Evolutionary conservation across 2,113 vertebrate genomes (phyloP), one percentile per base, ranked within the genome.

Genomic region (Uria lomvia): DNA sequence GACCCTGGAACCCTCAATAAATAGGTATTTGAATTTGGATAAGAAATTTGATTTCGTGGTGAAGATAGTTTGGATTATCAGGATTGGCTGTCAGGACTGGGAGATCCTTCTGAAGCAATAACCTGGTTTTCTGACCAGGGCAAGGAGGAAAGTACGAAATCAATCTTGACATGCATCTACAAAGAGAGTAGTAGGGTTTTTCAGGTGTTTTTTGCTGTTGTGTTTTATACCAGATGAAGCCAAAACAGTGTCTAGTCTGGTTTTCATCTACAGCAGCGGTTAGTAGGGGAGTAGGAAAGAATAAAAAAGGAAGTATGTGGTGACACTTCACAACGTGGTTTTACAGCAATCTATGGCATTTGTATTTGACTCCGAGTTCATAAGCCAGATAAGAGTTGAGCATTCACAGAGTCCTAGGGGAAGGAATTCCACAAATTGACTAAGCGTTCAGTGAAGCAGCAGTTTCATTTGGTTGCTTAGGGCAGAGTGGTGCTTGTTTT

Each of bases 281-380:
- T 70, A n/a, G 21, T 12, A 53, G 43, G 9, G 21, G 22, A 74
- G 34, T 29, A 47, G n/a, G 19, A 59, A 65, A 32, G 43, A 50
- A 53, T 34, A 36, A 45, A 75, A 52, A 65, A 59, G 30, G 16
- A 52, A 58, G 26, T 52, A 11, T 19, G 4, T 24, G 12, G 47
- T 55, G 40, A 43, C 27, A 11, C 36, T 43, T 67, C 14, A 38
- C 15, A 22, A 21, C 1, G 0, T 52, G 21, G 14, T 7, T 3
- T 62, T 67, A n/a, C n/a, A 68, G 29, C 26, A 45, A 2, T 40
- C 34, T 49, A 1, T 26, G 63, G 26, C 2, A 0, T 24, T 72
- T 29, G 10, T 70, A 36, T 84, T 58, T 63, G 59, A 83, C 40
- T 66, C 65, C 4, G 15, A 62, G 36, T 45, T 73, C 40, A 2